These are phyloP conservation scores for Megatriorchis doriae DNA, from an alignment of 2,113 vertebrate genomes.

Conservation along the genomic window DNA sequence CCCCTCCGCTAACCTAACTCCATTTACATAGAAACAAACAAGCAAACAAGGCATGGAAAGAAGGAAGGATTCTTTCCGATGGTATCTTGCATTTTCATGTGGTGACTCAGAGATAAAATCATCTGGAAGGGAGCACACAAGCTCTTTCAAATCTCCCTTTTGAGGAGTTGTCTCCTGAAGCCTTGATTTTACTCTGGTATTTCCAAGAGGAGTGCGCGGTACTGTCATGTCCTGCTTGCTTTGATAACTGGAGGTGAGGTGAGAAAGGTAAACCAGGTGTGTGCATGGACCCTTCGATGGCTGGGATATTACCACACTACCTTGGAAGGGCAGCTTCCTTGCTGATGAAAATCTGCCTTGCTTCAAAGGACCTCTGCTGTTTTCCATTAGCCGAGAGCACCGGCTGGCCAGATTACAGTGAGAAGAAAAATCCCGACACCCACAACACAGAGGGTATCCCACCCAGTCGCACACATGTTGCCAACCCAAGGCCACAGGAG, in stretches of 20 bases:
- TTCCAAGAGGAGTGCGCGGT: not conserved
- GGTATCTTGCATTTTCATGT: conserved; percentile 16
- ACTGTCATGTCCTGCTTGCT: not conserved
- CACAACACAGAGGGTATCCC: not conserved
- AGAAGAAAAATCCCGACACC: not conserved
- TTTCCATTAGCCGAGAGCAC: not conserved
- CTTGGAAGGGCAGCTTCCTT: not conserved
- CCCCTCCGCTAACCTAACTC: not conserved
- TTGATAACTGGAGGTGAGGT: not conserved
- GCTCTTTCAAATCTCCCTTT: not conserved
- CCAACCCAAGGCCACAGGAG: not conserved
- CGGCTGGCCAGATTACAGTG: not conserved
- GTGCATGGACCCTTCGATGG: accelerated
- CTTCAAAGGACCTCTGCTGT: not conserved
- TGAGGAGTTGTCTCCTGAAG: not conserved
- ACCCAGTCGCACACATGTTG: not conserved
- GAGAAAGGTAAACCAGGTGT: not conserved
- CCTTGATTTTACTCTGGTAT: not conserved
- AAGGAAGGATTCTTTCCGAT: conserved; percentile 1
- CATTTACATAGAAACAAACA: not conserved
- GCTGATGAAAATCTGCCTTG: not conserved
- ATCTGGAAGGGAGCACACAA: not conserved
- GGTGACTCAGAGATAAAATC: conserved; percentile 45
- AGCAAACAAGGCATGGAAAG: not conserved
- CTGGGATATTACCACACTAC: not conserved